Evolutionary conservation across 2,797 vertebrate species (phyloP), one percentile per base, ranked within the genome.

Genomic region (Myioborus miniatus): DNA sequence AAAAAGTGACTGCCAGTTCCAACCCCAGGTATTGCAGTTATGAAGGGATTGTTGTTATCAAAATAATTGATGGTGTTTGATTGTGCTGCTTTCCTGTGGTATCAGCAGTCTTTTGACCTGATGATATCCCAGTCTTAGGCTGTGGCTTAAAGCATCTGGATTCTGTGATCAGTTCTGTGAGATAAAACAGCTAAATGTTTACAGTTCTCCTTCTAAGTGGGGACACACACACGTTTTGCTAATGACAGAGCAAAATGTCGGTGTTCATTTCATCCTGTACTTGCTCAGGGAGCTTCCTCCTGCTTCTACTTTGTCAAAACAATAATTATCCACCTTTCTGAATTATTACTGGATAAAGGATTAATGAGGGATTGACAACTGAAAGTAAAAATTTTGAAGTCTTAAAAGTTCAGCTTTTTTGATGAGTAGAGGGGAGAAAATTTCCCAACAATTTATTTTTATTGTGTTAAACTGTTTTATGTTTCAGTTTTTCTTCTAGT

Each of bases 321-420:
- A 50, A 53, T 64, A 26, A 47, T 72, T 43, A 6, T 58, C 21
- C 8, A 12, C 43, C 27, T 77, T 72, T 86, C 43, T 60, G 41
- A 67, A 32, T 60, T 72, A 32, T 41, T 89, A 17, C 15, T 69
- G 29, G 50, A 65, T 46, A n/a, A 79, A 70, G 15, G 8, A 67
- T 74, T 16, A 74, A 68, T 47, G 49, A 75, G 65, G 13, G 18
- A 70, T 62, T 78, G 52, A 41, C 39, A 79, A 14, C 6, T 29
- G 17, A 69, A 46, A 83, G 70, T 76, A 79, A 89, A 94, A 94
- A 67, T 89, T 53, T 96, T 56, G 70, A 55, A 26, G n/a, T 46
- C 22, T 37, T 65, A 71, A 46, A 92, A 79, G 14, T 12, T 65
- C 44, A 83, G 18, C 1, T 15, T 59, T 82, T 65, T 24, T 43